Base-by-base conservation (phyloP, 1,140 invertebrate genomes). In the Cydia strobilella region DNA sequence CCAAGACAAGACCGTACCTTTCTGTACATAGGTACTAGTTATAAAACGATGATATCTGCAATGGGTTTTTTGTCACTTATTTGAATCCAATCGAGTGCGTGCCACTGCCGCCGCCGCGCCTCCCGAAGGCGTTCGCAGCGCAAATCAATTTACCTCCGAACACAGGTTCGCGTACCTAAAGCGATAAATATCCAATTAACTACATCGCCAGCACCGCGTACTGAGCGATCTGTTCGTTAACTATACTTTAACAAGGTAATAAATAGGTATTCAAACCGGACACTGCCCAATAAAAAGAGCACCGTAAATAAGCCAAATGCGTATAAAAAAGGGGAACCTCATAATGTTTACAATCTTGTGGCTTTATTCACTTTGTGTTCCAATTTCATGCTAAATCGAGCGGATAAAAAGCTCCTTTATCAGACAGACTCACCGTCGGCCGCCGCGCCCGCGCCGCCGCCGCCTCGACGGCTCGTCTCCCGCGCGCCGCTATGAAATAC, bases 341-440 rank as follows among this genome's bases (percentile, higher is more conserved):
- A 87, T 90, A 90, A 92, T 92, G 90, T 91, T 92, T 90, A 92
- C 90, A 90, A 91, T 92, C 90, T 90, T 90, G 90, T 92, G 88
- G 90, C 88, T 92, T 92, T 91, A 92, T 92, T 91, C 90, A 92
- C 90, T 92, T 91, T 92, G 90, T 91, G 86, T 90, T 91, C 88
- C 90, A 92, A 92, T 92, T 92, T 92, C 90, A 92, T 92, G 90
- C 90, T 92, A 92, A 92, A 92, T 92, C 89, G 88, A 90, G 89
- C 86, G 90, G 88, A 89, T 90, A 87, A 91, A 91, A 92, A 90
- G 85, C 84, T 90, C 84, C 84, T 90, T 90, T 91, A 90, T 91
- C 89, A 87, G 83, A 85, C 88, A 91, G 90, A 90, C 90, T 87
- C 77, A 86, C 84, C 87, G 90, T 87, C 87, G 87, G 74, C 73